Base-by-base conservation (phyloP, 2,797 vertebrate genomes). In the Antrozous pallidus region DNA sequence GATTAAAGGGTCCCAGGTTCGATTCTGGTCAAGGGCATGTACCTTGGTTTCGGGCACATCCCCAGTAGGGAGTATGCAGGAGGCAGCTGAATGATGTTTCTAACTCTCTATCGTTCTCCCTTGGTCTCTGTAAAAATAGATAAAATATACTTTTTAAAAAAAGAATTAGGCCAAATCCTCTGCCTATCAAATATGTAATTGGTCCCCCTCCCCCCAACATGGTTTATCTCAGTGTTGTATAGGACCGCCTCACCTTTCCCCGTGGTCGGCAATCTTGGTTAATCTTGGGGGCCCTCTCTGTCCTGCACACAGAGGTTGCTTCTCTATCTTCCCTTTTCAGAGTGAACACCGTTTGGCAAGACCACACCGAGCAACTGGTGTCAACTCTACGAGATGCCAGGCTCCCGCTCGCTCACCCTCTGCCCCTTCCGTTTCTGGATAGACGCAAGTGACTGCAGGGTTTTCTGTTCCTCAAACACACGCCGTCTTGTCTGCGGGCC, bases 121-220 rank as follows among this genome's bases (percentile, higher is more conserved):
- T 47, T 47, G 12, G 12, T 47, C 13, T 47, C 45, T 47, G 12
- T n/a, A n/a, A n/a, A n/a, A n/a, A n/a, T n/a, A n/a, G n/a, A n/a
- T n/a, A n/a, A n/a, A n/a, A n/a, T n/a, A n/a, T n/a, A n/a, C n/a
- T n/a, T n/a, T n/a, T n/a, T n/a, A n/a, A n/a, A n/a, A n/a, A 45
- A 45, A 42, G 70, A 83, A 88, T 92, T 61, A 74, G 85, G 49
- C 77, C 45, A 88, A 71, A 85, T 83, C 70, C 33, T 94, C 85
- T 49, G 65, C 36, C 36, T 63, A 91, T 77, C 79, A 91, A 90
- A 82, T 80, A 56, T 33, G 11, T 42, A 51, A 47, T 16, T 78
- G 80, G 47, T 45, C 70, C 28, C 5, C 33, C 56, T 38, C 90
- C 58, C 31, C 79, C 42, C 71, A 83, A 26, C 79, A 63, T 51